A percentile compares a stretch with the other conserved stretches of the same genome.
Evolutionary conservation across 1,140 invertebrate species (phyloP).

Genomic region (Caerostris darwini): DNA sequence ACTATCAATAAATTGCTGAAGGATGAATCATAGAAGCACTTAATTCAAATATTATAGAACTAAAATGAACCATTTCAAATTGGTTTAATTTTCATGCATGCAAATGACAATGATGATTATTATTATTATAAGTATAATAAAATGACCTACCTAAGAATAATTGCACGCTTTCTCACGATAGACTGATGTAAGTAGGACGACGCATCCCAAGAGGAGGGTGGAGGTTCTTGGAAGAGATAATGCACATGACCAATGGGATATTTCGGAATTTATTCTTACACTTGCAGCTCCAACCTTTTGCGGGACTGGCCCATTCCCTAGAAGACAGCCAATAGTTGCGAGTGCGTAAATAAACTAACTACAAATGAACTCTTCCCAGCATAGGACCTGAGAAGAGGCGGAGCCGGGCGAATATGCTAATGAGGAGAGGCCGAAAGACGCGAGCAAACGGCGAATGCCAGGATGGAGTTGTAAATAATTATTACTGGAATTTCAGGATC

Average conservation of each 20-base stretch:
- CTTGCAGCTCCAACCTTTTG: neutral
- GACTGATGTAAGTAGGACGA: no score
- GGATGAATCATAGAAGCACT: no score
- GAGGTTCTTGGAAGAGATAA: neutral
- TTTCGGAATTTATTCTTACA: neutral
- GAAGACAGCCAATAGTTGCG: slow-evolving; percentile 12
- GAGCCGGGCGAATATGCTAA: slow-evolving; percentile 61
- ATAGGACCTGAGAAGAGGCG: slow-evolving; percentile 57
- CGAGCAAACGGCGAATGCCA: slow-evolving; percentile 13
- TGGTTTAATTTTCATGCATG: no score
- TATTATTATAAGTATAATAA: no score
- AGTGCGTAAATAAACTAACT: slow-evolving; percentile 59
- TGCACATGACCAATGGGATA: neutral
- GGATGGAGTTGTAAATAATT: slow-evolving; percentile 69
- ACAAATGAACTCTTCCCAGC: slow-evolving; percentile 54
- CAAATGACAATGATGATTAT: no score
- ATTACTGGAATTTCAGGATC: slow-evolving; percentile 66
- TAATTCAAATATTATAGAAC: no score
- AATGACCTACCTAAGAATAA: no score
- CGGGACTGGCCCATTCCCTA: slow-evolving; percentile 6
- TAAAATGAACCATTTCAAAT: no score
- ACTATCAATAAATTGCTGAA: no score
- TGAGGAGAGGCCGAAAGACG: slow-evolving; percentile 39
- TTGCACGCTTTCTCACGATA: no score
- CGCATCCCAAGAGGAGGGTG: neutral